Evolutionary conservation across 92 coral and sea anemone species (phyloP).

Genomic region (Muricea muricata): DNA sequence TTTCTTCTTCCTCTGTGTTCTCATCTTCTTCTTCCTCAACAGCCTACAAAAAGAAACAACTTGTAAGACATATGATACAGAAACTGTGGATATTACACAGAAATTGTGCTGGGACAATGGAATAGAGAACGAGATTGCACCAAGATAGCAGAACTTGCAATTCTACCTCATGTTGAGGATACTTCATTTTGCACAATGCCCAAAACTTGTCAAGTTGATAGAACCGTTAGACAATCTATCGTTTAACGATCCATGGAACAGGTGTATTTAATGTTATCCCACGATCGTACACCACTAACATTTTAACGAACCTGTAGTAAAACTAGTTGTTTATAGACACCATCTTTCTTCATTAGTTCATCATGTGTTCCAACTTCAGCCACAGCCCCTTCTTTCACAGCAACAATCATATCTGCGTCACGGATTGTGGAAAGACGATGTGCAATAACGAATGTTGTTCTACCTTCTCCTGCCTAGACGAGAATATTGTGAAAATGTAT

Average conservation of each 20-base stretch:
- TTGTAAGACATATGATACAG: no score
- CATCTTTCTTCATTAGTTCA: conserved; percentile 85
- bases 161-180: no score
- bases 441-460: conserved; percentile 94
- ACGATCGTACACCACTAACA: not conserved
- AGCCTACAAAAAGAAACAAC: not conserved
- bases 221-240: no score
- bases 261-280: no score
- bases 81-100: no score
- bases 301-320: conserved; percentile 76
- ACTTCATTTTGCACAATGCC: no score
- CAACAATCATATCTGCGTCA: conserved; percentile 90
- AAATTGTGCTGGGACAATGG: no score
- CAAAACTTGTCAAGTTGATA: no score
- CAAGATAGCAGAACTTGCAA: no score
- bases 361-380: conserved; percentile 86
- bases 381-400: conserved; percentile 86
- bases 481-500: not conserved
- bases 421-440: conserved; percentile 94
- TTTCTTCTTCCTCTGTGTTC: not conserved
- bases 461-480: conserved; percentile 90
- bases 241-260: no score
- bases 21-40: not conserved
- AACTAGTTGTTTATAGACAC: conserved; percentile 89
- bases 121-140: no score